Evolutionary conservation across 2,888 invertebrate genomes (phyloP), one percentile per base, ranked within the genome.

Genomic region (Leptopilina myrica): DNA sequence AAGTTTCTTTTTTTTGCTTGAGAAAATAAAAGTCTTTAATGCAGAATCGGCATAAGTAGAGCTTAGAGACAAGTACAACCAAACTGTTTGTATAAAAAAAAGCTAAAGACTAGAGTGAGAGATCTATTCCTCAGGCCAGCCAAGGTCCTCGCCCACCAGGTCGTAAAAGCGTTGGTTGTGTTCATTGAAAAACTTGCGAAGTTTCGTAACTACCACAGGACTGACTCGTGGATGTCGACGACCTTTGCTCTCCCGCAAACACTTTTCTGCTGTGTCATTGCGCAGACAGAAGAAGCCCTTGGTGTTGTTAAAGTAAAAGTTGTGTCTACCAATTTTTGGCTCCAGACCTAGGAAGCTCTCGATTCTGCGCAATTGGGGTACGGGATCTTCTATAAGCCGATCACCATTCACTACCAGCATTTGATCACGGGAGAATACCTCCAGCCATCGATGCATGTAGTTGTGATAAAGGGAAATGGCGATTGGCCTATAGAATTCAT

Each of bases 231-330:
- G 97, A 92, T 98, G 97, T 91, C 95, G 94, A 62, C 96, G 93
- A 78, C 97, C 95, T 89, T 97, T 95, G 92, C 98, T 95, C 93
- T 96, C 94, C 90, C 95, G 91, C 92, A 98, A 93, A 94, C 98
- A 95, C 92, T 97, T 94, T 94, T 97, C 94, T 86, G 96, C 95
- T 84, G 95, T 96, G 92, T 97, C 96, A 92, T 97, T 95, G 88
- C 97, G 93, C 89, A 97, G 93, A 92, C 99, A 99, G 92, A 97
- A 99, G 93, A 99, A 98, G 81, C 99, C 98, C 92, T 98, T 98
- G 15, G 98, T 98, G 92, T 96, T 96, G 93, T 99, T 99, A 93
- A 98, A 99, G 93, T 98, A 98, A 92, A 99, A 97, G 92, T 98
- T 97, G 91, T 96, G 96, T 87, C 95, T 94, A 78, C 95, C 95